Evolutionary conservation across 2,113 vertebrate species (phyloP), one percentile per base, ranked within the genome.

Genomic region (Pipra filicauda): DNA sequence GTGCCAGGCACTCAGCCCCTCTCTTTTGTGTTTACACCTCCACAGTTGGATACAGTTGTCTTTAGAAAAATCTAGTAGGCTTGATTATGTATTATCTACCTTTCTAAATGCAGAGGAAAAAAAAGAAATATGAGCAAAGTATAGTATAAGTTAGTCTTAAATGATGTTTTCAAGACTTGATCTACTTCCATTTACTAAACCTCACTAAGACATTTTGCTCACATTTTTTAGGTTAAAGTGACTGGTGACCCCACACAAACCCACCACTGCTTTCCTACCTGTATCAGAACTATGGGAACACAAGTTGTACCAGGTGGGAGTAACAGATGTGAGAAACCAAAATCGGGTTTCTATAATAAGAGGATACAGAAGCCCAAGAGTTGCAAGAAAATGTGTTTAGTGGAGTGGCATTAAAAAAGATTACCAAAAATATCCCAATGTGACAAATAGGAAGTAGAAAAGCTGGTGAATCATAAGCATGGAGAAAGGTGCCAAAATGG

Each of bases 21-120:
- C 84, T 96, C 54, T 82, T 91, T 84, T 84, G 51, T 95, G 73
- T 87, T 94, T 84, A 81, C 92, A 91, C 74, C 88, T 91, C 83
- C 89, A 75, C 70, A 77, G 33, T 37, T 41, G 54, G 51, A 65
- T 57, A 59, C 57, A 69, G 58, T 72, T 81, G 57, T 94, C 66
- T 92, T 84, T 30, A 91, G 80, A 84, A 91, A 75, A 91, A 88
- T n/a, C 59, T 51, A 20, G 11, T 69, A 22, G 85, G 22, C 57
- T 85, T 62, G 39, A 54, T 86, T 66, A 16, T 80, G 15, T 72
- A 39, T 78, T 62, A 33, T 65, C 77, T 28, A 86, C n/a, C 72
- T 94, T 79, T 54, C 81, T 46, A 96, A 49, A 84, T 58, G n/a
- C 65, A 86, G 61, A 77, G 52, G 31, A 67, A 49, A 88, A 89